A percentile compares a stretch with the other conserved stretches of the same genome.
These are phyloP conservation scores for Lamellibrachia columna DNA, from an alignment of 2,888 invertebrate genomes.

Conservation along the genomic window DNA sequence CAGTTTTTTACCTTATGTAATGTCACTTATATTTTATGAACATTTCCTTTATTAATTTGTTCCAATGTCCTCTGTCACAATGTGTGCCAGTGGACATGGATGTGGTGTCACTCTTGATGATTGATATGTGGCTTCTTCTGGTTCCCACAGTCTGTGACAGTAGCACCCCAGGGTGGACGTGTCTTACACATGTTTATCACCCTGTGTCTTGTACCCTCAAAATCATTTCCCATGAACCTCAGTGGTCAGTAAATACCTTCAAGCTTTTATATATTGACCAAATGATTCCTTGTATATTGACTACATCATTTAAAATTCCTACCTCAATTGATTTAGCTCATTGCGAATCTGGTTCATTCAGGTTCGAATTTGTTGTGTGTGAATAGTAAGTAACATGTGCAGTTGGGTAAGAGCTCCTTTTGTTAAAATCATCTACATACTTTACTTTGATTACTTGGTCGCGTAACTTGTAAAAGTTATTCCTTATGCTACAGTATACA, in stretches of 20 bases:
- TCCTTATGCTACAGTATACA: no score
- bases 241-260: background rate
- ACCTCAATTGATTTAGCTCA: no score
- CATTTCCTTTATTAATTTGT: background rate
- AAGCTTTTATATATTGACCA: background rate
- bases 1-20: background rate
- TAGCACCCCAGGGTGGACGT: background rate
- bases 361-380: no score
- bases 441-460: no score
- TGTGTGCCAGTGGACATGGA: background rate
- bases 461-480: no score
- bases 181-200: background rate
- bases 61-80: background rate
- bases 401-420: no score
- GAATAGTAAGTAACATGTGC: no score
- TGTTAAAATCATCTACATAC: no score
- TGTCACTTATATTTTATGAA: background rate
- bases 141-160: background rate
- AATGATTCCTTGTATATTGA: background rate
- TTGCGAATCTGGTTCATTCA: no score
- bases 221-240: background rate
- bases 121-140: background rate
- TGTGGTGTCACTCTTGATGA: background rate
- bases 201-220: conserved; percentile 4
- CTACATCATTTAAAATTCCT: background rate